phyloP scores from a whole-genome alignment of 2,888 invertebrate species.

The Poecilobothrus nobilitatus region DNA sequence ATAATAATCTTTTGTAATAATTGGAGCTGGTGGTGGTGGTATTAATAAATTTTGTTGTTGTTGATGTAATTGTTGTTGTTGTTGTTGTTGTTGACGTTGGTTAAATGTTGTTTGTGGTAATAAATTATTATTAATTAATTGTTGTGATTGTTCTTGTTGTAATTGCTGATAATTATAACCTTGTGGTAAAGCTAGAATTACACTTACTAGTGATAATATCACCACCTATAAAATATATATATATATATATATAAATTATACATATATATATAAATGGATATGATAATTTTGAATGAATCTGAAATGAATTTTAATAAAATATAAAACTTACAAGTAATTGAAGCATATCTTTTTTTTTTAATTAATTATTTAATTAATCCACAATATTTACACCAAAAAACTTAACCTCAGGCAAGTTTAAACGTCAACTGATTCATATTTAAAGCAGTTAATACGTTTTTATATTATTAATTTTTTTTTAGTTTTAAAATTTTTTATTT shows the following conservation, averaged over 20 bases:
- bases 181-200: background rate
- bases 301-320: no score
- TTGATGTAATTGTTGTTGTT: background rate
- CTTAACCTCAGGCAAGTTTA: background rate
- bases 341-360: background rate
- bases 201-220: background rate
- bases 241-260: no score
- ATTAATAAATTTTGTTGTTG: background rate
- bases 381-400: background rate
- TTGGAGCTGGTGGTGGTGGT: conserved; percentile 23
- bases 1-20: conserved; percentile 38
- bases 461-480: background rate
- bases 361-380: no score
- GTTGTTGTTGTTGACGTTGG: background rate
- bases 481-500: background rate
- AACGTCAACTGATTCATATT: background rate
- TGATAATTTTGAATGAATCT: no score
- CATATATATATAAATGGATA: no score
- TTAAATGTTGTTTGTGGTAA: background rate
- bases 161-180: conserved; percentile 7
- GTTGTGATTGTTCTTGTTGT: background rate
- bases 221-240: background rate
- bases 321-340: background rate
- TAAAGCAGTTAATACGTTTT: background rate
- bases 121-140: background rate